These are phyloP conservation scores for Erpornis zantholeuca DNA, from an alignment of 2,113 vertebrate species.

Conservation along the genomic window DNA sequence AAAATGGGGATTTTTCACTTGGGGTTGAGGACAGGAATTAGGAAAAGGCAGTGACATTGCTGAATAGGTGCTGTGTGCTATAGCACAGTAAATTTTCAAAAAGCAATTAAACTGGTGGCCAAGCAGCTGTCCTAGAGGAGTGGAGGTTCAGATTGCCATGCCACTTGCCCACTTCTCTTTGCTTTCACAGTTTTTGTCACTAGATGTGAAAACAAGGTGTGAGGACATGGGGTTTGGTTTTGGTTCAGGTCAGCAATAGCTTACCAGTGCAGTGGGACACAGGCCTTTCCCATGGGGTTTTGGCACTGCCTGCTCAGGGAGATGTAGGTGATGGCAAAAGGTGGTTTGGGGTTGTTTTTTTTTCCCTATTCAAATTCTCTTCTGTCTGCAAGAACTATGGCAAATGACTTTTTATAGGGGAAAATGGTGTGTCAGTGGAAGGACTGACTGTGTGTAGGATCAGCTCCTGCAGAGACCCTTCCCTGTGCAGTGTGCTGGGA, in stretches of 20 bases:
- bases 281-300: background rate
- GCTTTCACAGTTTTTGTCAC: background rate
- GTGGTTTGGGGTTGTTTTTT: accelerated
- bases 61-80: background rate
- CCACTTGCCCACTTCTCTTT: background rate
- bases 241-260: background rate
- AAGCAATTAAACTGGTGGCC: background rate
- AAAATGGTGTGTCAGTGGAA: background rate
- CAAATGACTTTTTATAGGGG: background rate
- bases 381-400: background rate
- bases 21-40: background rate
- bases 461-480: background rate
- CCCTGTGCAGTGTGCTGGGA: background rate
- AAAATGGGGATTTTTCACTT: background rate
- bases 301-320: background rate
- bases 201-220: background rate
- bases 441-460: background rate
- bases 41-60: background rate
- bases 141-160: background rate
- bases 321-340: background rate
- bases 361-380: background rate
- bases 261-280: background rate
- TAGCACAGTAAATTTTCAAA: background rate
- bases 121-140: background rate
- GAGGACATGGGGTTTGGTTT: background rate